Conservation (phyloP, 2,113 vertebrate genomes). For the Ageneiosus marmoratus region DNA sequence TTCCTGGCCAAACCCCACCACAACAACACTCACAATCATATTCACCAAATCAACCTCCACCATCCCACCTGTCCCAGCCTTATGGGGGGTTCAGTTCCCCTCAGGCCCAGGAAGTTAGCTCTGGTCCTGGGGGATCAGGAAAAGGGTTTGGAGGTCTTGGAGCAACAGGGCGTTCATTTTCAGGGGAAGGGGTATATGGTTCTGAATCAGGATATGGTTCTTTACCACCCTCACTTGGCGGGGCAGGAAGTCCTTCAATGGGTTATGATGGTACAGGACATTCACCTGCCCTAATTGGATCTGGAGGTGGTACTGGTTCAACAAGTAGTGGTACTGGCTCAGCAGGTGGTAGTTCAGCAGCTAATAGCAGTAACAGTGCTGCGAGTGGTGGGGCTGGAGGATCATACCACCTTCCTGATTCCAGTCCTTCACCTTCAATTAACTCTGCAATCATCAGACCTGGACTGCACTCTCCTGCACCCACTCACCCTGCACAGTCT, state of each 20-base stretch:
- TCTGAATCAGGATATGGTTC: constrained; percentile 68
- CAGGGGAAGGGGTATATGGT: constrained; percentile 75
- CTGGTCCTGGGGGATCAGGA: constrained; percentile 63
- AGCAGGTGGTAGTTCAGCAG: constrained; percentile 57
- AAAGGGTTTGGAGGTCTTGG: constrained; percentile 65
- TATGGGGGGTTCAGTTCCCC: constrained; percentile 78
- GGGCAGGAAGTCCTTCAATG: constrained; percentile 78
- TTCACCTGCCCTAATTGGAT: constrained; percentile 76
- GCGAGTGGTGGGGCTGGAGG: constrained; percentile 57
- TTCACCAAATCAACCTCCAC: constrained; percentile 73
- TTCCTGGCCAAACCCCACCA: constrained; percentile 75
- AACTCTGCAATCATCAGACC: constrained; percentile 76
- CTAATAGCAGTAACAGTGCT: constrained; percentile 44
- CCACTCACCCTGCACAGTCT: constrained; percentile 72
- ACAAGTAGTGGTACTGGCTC: constrained; percentile 56
- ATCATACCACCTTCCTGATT: constrained; percentile 76
- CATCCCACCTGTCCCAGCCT: constrained; percentile 67
- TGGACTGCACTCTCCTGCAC: constrained; percentile 80
- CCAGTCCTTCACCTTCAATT: constrained; percentile 78
- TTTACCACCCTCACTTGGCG: constrained; percentile 66
- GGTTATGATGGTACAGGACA: constrained; percentile 79
- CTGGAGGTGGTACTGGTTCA: constrained; percentile 60
- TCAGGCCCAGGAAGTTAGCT: constrained; percentile 75
- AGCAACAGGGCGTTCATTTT: constrained; percentile 72
- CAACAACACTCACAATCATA: constrained; percentile 68